A percentile compares a stretch with the other conserved stretches of the same genome.
Conservation (phyloP, 2,113 vertebrate genomes). For the Petromus typicus region DNA sequence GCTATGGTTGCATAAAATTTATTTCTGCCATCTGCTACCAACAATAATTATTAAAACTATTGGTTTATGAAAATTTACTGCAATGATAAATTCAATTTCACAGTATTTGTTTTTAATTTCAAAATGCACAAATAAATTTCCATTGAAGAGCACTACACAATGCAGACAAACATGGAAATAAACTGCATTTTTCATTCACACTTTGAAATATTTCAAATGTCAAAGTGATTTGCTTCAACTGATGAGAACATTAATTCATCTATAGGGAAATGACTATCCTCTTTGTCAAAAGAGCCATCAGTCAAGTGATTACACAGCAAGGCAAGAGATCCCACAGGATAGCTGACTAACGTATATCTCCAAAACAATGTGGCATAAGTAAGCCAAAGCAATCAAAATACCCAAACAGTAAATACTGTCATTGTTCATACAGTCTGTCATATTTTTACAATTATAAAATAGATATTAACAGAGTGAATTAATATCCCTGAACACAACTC, state of each 20-base stretch:
- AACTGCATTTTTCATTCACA: constrained; percentile 36
- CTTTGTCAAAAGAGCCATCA: constrained; percentile 54
- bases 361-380: background rate
- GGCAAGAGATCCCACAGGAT: background rate
- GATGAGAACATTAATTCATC: constrained; percentile 34
- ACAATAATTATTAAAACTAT: constrained; percentile 54
- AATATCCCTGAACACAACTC: constrained; percentile 11
- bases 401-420: constrained; percentile 3
- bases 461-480: constrained; percentile 46
- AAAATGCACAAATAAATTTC: constrained; percentile 41
- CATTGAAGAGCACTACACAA: constrained; percentile 50
- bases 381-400: background rate
- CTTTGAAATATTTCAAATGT: constrained; percentile 46
- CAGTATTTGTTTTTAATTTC: constrained; percentile 37
- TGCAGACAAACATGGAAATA: background rate
- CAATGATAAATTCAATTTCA: background rate
- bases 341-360: constrained; percentile 15
- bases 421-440: background rate
- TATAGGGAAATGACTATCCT: constrained; percentile 51
- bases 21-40: constrained; percentile 11
- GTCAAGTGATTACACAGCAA: constrained; percentile 54
- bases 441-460: constrained; percentile 45
- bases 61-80: constrained; percentile 46
- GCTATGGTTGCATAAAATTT: background rate
- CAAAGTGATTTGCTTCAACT: constrained; percentile 55